These are phyloP conservation scores for Cladopsammia gracilis DNA, from an alignment of 64 coral and sea anemone genomes.

Conservation along the genomic window DNA sequence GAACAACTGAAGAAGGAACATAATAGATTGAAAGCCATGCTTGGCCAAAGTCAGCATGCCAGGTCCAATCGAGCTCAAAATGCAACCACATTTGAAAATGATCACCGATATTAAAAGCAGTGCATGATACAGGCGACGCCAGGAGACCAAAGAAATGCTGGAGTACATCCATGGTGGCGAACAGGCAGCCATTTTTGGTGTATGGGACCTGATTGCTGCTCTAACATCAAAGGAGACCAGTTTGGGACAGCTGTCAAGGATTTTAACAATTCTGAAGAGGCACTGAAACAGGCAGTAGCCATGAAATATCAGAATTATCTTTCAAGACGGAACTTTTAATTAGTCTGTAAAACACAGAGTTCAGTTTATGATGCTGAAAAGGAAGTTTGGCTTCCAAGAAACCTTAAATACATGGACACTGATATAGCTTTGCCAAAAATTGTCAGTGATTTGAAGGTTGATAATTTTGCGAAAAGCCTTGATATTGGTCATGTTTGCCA, in stretches of 20 bases:
- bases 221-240: background rate
- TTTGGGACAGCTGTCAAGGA: constrained; percentile 29
- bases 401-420: constrained; percentile 18
- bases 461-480: constrained; percentile 49
- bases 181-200: background rate
- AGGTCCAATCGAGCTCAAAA: no score
- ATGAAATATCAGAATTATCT: constrained; percentile 58
- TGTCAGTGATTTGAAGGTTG: constrained; percentile 10
- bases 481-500: constrained; percentile 52
- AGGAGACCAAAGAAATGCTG: background rate
- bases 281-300: constrained; percentile 52
- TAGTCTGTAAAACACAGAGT: constrained; percentile 59
- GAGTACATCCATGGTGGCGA: background rate
- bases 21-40: no score
- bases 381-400: constrained; percentile 50
- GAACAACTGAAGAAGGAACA: no score
- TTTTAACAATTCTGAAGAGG: constrained; percentile 24
- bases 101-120: background rate
- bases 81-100: background rate
- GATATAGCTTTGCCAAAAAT: constrained; percentile 14
- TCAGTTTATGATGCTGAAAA: constrained; percentile 53
- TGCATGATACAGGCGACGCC: background rate
- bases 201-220: background rate
- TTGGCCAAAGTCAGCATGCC: no score
- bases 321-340: constrained; percentile 49